Percentiles rank a stretch among this genome's conserved stretches.
Conservation (phyloP, 2,888 invertebrate genomes). For the Gibbula magus region DNA sequence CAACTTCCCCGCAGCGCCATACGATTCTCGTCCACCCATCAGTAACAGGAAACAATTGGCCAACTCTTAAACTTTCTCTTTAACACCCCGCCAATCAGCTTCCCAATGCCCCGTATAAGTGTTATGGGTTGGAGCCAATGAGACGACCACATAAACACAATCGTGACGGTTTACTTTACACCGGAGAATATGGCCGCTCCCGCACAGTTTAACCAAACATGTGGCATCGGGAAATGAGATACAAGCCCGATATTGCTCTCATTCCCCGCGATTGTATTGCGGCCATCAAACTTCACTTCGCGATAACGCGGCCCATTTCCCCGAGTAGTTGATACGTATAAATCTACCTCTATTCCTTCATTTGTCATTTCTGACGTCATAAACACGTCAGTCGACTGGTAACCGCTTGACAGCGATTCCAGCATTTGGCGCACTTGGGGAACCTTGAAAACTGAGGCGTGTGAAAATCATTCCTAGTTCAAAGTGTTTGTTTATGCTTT, state of each 20-base stretch:
- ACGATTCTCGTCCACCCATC: neutral
- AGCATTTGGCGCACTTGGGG: no score
- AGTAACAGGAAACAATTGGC: neutral
- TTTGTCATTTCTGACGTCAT: no score
- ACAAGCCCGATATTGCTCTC: neutral
- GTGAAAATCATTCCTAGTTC: no score
- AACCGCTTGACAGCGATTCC: no score
- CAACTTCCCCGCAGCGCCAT: slow-evolving; percentile 2
- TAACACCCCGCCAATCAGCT: slow-evolving; percentile 11
- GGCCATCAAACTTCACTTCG: neutral
- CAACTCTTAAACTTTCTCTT: neutral
- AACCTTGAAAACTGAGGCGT: no score
- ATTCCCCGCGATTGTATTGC: slow-evolving; percentile 16
- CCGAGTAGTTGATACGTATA: slow-evolving; percentile 1
- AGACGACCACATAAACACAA: slow-evolving; percentile 7
- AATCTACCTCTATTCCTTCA: no score
- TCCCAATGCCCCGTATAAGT: neutral
- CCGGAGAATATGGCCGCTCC: neutral
- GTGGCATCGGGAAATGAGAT: neutral
- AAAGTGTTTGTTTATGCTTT: no score
- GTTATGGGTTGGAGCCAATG: slow-evolving; percentile 16
- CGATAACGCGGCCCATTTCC: neutral
- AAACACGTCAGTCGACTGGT: no score
- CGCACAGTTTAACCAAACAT: neutral
- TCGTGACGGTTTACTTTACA: slow-evolving; percentile 5